A percentile compares a stretch with the other conserved stretches of the same genome.
phyloP scores from a whole-genome alignment of 1,140 invertebrate genomes.

The Portunus trituberculatus region DNA sequence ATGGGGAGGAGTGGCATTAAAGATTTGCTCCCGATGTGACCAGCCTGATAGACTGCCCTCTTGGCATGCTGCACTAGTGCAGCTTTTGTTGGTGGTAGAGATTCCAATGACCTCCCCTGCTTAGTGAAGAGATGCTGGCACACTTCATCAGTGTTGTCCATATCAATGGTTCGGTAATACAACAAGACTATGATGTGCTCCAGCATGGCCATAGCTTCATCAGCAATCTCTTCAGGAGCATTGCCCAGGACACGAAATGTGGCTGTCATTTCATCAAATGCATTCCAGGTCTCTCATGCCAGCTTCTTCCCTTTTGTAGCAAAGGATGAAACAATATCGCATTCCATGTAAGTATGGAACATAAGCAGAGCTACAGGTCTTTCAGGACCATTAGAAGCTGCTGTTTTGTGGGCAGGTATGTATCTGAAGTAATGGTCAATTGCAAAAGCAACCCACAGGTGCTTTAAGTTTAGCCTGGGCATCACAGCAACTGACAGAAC shows the following conservation, averaged over 20 bases:
- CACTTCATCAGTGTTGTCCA: constrained; percentile 3
- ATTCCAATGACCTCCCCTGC: background rate
- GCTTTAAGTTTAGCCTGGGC: background rate
- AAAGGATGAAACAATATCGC: background rate
- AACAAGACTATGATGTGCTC: constrained; percentile 31
- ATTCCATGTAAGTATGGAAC: constrained; percentile 32
- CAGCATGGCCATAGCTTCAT: background rate
- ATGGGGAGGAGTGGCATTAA: background rate
- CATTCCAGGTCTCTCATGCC: background rate
- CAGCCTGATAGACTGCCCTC: constrained; percentile 45
- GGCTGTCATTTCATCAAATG: background rate
- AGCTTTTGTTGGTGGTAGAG: constrained; percentile 34
- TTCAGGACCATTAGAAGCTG: background rate
- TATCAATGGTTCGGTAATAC: background rate
- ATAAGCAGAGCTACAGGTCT: constrained; percentile 17
- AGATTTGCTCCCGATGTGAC: background rate
- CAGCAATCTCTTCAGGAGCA: background rate
- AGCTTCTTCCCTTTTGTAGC: background rate
- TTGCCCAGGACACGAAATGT: background rate
- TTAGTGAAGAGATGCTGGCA: constrained; percentile 6
- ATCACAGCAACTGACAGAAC: background rate
- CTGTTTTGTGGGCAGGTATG: constrained; percentile 54
- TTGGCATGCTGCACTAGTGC: constrained; percentile 15
- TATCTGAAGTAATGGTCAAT: constrained; percentile 41
- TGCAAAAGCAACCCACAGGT: constrained; percentile 28